A percentile compares a stretch with the other conserved stretches of the same genome.
Evolutionary conservation across 2,113 vertebrate species (phyloP).

Genomic region (Phainopepla nitens): DNA sequence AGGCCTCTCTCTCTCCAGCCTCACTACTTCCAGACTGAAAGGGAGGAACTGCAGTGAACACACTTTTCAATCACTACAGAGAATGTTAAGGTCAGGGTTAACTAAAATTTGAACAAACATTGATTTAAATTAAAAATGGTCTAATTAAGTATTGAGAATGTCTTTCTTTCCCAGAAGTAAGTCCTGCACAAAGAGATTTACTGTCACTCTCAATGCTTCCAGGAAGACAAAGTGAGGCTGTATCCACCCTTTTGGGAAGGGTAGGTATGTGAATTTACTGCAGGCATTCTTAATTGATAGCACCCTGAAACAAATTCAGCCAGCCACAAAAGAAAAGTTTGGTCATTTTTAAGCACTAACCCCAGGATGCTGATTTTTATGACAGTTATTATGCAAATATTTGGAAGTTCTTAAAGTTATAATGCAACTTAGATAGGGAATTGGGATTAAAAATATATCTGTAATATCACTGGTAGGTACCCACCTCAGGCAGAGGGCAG

Average conservation of each 20-base stretch:
- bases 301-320: not conserved
- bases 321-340: not conserved
- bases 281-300: not conserved
- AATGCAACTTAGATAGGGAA: not conserved
- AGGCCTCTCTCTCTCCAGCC: not conserved
- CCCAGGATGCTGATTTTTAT: not conserved
- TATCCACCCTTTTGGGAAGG: not conserved
- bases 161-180: not conserved
- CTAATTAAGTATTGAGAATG: not conserved
- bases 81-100: not conserved
- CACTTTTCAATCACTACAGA: not conserved
- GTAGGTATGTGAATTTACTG: not conserved
- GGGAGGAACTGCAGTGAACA: not conserved
- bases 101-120: not conserved
- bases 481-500: not conserved
- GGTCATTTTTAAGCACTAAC: not conserved
- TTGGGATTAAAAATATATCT: not conserved
- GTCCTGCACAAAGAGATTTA: not conserved
- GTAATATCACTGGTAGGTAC: not conserved
- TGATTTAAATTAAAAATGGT: not conserved
- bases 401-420: not conserved
- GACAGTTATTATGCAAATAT: not conserved
- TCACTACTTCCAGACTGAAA: not conserved
- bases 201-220: not conserved
- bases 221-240: not conserved